Conservation (phyloP, 2,888 invertebrate genomes). For the Sarcophaga caerulescens region DNA sequence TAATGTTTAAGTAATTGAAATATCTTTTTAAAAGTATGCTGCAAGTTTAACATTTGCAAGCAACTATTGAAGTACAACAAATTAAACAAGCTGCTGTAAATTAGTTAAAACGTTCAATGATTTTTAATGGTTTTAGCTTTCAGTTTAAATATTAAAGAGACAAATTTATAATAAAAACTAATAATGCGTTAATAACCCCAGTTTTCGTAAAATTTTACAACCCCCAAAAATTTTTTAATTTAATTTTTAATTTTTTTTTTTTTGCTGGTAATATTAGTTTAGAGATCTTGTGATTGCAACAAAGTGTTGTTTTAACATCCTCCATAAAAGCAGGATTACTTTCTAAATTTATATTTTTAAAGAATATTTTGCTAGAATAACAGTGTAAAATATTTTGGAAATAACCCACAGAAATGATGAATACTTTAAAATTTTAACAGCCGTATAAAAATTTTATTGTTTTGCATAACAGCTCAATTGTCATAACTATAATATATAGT, state of each 20-base stretch:
- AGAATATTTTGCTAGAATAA: too few relatives aligned
- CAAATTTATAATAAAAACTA: slow-evolving; percentile 12
- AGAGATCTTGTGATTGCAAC: background rate
- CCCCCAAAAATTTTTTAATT: background rate
- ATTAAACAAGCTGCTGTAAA: background rate
- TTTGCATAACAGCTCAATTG: background rate
- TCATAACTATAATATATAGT: too few relatives aligned
- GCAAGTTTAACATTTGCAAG: too few relatives aligned
- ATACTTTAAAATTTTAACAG: too few relatives aligned
- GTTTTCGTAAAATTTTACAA: slow-evolving; percentile 13
- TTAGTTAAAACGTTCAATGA: too few relatives aligned
- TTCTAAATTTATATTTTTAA: too few relatives aligned
- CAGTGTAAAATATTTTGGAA: too few relatives aligned
- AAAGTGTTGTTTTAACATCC: background rate
- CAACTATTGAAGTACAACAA: background rate
- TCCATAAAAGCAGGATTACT: too few relatives aligned
- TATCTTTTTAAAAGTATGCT: too few relatives aligned
- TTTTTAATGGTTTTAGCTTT: background rate
- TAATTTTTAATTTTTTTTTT: too few relatives aligned
- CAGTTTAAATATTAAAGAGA: background rate
- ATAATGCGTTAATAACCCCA: slow-evolving; percentile 1
- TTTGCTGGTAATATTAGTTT: background rate
- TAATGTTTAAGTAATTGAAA: background rate
- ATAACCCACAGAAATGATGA: too few relatives aligned
- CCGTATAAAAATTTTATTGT: background rate